These are phyloP conservation scores for Schizothorax lantsangensis DNA, from an alignment of 2,797 vertebrate genomes.

Conservation along the genomic window DNA sequence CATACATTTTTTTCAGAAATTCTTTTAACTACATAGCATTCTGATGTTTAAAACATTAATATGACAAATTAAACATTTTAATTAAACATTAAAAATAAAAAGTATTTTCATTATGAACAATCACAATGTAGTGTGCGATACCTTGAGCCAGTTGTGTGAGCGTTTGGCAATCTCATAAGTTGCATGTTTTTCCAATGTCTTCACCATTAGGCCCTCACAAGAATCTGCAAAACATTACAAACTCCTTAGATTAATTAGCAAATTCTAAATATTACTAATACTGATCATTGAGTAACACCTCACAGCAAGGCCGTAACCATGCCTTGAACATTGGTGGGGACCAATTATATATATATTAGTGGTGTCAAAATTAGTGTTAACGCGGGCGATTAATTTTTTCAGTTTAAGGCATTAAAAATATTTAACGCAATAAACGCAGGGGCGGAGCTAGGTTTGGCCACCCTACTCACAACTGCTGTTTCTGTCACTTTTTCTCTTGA, in stretches of 20 bases:
- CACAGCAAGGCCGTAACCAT: not conserved
- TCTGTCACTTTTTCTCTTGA: too few species aligned
- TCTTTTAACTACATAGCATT: not conserved
- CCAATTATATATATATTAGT: too few species aligned
- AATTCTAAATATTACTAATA: not conserved
- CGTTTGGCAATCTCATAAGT: slow-evolving; percentile 95
- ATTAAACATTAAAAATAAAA: not conserved
- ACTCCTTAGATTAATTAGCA: not conserved
- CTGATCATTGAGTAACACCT: not conserved
- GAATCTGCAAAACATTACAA: slow-evolving; percentile 78
- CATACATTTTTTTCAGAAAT: not conserved
- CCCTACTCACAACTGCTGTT: too few species aligned
- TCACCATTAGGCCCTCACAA: slow-evolving; percentile 94
- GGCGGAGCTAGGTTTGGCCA: too few species aligned
- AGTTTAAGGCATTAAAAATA: too few species aligned
- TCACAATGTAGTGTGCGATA: slow-evolving; percentile 58
- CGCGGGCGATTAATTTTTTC: too few species aligned
- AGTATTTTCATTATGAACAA: not conserved
- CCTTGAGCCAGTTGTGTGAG: slow-evolving; percentile 95
- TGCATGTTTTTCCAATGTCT: slow-evolving; percentile 89
- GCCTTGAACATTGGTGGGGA: too few species aligned
- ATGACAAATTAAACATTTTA: not conserved
- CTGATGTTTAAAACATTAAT: not conserved
- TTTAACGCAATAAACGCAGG: too few species aligned
- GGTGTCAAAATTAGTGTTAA: too few species aligned